phyloP scores from a whole-genome alignment of 2,113 vertebrate species.

The Tichodroma muraria region DNA sequence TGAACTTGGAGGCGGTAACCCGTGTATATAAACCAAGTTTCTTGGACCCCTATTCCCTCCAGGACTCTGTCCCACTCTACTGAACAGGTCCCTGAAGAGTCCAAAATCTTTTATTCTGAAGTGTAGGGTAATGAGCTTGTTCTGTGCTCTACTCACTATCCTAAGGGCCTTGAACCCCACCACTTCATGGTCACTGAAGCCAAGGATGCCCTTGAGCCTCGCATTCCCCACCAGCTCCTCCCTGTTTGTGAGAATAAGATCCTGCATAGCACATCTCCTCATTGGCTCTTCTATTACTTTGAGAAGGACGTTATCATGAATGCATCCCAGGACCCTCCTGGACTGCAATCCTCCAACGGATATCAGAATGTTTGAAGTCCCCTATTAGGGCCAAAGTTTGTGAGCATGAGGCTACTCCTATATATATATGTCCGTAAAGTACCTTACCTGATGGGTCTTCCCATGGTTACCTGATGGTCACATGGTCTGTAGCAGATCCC shows the following conservation, averaged over 20 bases:
- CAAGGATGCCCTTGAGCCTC: background rate
- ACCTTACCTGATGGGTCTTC: background rate
- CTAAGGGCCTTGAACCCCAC: background rate
- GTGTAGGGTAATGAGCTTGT: background rate
- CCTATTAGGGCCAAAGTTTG: background rate
- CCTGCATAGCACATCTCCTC: background rate
- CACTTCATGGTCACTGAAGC: background rate
- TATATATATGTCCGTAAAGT: background rate
- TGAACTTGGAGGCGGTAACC: background rate
- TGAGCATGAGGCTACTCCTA: background rate
- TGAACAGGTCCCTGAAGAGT: background rate
- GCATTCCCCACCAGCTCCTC: background rate
- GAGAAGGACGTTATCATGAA: background rate
- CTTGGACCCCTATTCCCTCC: background rate
- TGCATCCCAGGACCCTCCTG: background rate
- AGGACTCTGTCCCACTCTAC: background rate
- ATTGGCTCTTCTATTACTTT: background rate
- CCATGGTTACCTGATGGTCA: accelerated
- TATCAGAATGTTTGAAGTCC: background rate
- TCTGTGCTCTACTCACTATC: background rate
- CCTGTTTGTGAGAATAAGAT: background rate
- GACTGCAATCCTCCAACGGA: background rate
- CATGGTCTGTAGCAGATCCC: background rate
- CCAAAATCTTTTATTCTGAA: background rate
- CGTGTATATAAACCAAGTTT: background rate